Evolutionary conservation across 2,797 vertebrate genomes (phyloP).

Genomic region (Loris lydekkerianus): DNA sequence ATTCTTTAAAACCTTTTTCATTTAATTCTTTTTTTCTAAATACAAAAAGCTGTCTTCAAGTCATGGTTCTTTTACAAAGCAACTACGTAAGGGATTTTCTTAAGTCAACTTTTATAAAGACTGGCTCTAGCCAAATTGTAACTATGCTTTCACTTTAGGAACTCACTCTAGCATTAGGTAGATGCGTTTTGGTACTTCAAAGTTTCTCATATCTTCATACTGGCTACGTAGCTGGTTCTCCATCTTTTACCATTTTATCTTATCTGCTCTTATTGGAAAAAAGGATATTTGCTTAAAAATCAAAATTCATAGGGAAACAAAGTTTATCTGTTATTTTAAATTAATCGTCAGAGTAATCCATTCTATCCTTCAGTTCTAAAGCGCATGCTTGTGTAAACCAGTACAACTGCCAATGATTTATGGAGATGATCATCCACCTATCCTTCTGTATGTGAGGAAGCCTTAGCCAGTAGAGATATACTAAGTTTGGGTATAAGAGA

Average conservation of each 20-base stretch:
- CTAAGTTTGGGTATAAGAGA: not conserved
- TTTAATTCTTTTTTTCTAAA: constrained; percentile 14
- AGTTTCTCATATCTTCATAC: not conserved
- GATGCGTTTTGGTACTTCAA: not conserved
- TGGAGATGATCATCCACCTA: not conserved
- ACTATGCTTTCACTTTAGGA: not conserved
- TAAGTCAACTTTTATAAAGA: not conserved
- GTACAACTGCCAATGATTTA: not conserved
- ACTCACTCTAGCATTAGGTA: not conserved
- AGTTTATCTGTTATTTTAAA: not conserved
- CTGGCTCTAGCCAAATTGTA: not conserved
- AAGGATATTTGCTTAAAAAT: not conserved
- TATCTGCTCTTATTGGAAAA: not conserved
- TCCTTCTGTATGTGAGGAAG: not conserved
- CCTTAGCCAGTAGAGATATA: not conserved
- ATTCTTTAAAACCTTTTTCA: not conserved
- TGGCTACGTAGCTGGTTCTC: not conserved
- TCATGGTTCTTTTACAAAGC: not conserved
- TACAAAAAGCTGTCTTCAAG: not conserved
- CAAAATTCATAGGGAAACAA: constrained; percentile 18
- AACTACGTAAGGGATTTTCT: not conserved
- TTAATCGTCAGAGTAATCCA: not conserved
- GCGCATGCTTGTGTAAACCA: not conserved
- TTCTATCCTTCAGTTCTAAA: constrained; percentile 1
- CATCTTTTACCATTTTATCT: not conserved